phyloP scores from a whole-genome alignment of 2,113 vertebrate genomes.

The Oriolus oriolus region DNA sequence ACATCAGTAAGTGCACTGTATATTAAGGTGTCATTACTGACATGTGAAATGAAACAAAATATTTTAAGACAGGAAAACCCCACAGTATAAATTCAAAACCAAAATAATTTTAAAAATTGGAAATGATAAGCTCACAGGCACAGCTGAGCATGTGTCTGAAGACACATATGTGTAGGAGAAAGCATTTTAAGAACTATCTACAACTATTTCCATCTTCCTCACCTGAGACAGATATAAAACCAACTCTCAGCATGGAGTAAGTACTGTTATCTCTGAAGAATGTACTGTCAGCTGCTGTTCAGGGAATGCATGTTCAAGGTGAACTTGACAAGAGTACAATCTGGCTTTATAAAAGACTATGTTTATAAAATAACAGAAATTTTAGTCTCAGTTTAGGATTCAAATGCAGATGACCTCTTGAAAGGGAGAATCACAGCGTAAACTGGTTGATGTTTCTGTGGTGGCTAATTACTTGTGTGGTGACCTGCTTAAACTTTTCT shows the following conservation, averaged over 20 bases:
- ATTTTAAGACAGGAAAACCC: background rate
- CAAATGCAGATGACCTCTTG: background rate
- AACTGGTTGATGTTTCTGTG: background rate
- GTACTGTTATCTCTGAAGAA: background rate
- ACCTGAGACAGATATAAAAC: background rate
- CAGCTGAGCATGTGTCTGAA: background rate
- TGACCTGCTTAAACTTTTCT: background rate
- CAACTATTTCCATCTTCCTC: background rate
- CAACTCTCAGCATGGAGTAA: background rate
- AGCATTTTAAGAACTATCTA: background rate
- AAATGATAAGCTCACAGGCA: background rate
- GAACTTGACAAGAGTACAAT: background rate
- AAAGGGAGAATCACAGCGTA: background rate
- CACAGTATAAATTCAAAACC: background rate
- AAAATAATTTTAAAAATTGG: background rate
- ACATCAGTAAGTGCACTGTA: background rate
- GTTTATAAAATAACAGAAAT: background rate
- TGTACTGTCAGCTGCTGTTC: background rate
- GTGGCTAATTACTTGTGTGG: background rate
- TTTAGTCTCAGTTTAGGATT: background rate
- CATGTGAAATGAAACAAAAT: background rate
- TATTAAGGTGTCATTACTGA: background rate
- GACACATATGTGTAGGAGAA: background rate
- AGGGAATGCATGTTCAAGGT: background rate
- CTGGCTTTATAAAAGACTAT: background rate